These are phyloP conservation scores for Vidua macroura DNA, from an alignment of 2,113 vertebrate genomes.

Conservation along the genomic window DNA sequence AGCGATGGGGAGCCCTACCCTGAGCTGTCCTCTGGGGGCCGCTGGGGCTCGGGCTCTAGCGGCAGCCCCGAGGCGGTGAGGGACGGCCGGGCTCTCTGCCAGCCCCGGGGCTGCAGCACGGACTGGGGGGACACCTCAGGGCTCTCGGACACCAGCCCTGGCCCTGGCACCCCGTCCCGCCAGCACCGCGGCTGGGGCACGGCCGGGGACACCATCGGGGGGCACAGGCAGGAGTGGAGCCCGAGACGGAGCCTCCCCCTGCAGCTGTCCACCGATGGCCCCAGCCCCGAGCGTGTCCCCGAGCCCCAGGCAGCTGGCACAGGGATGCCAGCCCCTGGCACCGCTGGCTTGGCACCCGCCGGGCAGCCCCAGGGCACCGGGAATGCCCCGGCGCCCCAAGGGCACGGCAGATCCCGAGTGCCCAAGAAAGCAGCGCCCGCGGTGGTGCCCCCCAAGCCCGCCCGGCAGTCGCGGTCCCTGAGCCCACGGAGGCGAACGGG, in stretches of 20 bases:
- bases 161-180: not conserved
- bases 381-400: not conserved
- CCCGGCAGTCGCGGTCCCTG: not conserved
- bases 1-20: conserved; percentile 19
- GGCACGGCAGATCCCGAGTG: not conserved
- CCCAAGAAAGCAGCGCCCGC: not conserved
- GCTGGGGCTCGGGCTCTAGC: not conserved
- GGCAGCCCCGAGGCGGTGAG: not conserved
- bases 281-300: conserved; percentile 58
- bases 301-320: not conserved
- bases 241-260: not conserved
- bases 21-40: not conserved
- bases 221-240: not conserved
- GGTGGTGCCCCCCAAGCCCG: not conserved
- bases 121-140: not conserved
- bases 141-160: conserved; percentile 12
- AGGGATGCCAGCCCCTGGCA: not conserved
- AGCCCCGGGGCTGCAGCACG: not conserved
- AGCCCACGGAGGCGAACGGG: not conserved
- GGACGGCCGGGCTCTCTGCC: not conserved
- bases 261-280: not conserved
- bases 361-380: not conserved
- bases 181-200: not conserved
- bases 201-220: not conserved
- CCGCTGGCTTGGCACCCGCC: not conserved